A percentile compares a stretch with the other conserved stretches of the same genome.
Evolutionary conservation across 2,888 invertebrate genomes (phyloP).

Genomic region (Aspidiotus rigidus): DNA sequence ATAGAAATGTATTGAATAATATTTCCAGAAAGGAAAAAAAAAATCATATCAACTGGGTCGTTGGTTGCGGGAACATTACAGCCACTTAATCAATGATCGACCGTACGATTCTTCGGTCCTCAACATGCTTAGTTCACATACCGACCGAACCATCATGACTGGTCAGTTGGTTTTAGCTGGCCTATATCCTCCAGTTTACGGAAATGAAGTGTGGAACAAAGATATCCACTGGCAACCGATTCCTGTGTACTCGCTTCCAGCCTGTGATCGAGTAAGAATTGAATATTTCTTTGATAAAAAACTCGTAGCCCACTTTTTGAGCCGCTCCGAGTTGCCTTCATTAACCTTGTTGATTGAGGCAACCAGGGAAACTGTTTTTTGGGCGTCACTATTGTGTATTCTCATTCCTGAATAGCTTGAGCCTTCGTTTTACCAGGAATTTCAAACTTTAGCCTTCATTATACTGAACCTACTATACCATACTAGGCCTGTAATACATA

Average conservation of each 20-base stretch:
- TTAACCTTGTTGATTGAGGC: too few relatives aligned
- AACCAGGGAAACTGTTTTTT: too few relatives aligned
- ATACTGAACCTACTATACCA: too few relatives aligned
- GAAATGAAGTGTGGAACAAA: constrained; percentile 41
- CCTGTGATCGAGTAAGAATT: constrained; percentile 47
- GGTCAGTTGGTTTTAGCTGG: constrained; percentile 68
- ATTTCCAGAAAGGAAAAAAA: constrained; percentile 42
- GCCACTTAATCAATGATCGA: constrained; percentile 42
- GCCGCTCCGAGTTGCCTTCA: too few relatives aligned
- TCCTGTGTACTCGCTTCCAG: constrained; percentile 45
- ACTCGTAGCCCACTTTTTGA: too few relatives aligned
- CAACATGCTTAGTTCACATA: constrained; percentile 65
- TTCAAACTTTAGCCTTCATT: too few relatives aligned
- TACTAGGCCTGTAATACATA: too few relatives aligned
- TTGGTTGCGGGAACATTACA: constrained; percentile 44
- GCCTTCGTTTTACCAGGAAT: too few relatives aligned
- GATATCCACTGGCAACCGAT: constrained; percentile 48
- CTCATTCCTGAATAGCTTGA: too few relatives aligned
- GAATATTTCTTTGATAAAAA: too few relatives aligned
- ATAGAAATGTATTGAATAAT: background rate
- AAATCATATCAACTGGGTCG: constrained; percentile 45
- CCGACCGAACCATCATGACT: constrained; percentile 85
- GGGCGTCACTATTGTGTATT: too few relatives aligned
- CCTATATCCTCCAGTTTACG: constrained; percentile 42
- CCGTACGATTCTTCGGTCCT: constrained; percentile 52